A percentile compares a stretch with the other conserved stretches of the same genome.
Evolutionary conservation across 2,797 vertebrate species (phyloP).

Genomic region (Macrochelys suwanniensis): DNA sequence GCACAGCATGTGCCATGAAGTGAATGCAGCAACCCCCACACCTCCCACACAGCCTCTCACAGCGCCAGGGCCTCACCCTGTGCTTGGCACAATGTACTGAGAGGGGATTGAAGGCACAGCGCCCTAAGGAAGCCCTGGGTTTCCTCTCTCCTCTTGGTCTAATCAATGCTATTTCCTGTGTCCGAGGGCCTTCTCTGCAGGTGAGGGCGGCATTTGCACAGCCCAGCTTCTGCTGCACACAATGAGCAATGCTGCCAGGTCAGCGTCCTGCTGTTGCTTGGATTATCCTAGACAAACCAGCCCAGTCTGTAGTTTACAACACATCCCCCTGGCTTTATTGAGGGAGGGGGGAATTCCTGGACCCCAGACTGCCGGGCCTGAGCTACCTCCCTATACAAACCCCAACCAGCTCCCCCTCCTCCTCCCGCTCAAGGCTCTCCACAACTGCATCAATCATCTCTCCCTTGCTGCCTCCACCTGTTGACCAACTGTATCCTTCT

Average conservation of each 20-base stretch:
- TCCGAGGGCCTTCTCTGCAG: not conserved
- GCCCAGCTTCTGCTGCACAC: not conserved
- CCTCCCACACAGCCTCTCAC: not conserved
- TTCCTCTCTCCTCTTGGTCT: not conserved
- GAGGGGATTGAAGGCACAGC: rapidly evolving
- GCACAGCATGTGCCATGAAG: constrained; percentile 12
- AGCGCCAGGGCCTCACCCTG: not conserved
- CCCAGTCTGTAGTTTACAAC: not conserved
- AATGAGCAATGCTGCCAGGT: not conserved
- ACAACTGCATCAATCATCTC: not conserved
- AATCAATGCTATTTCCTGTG: not conserved
- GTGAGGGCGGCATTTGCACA: not conserved
- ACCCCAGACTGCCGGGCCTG: not conserved
- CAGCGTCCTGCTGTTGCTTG: not conserved
- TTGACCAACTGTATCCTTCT: not conserved
- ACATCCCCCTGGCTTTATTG: not conserved
- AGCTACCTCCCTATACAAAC: not conserved
- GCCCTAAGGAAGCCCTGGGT: rapidly evolving
- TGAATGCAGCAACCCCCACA: not conserved
- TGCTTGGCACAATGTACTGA: not conserved
- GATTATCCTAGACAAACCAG: not conserved
- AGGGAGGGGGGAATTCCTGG: not conserved
- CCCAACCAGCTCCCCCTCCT: not conserved
- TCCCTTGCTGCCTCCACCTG: not conserved
- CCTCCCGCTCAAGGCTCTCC: not conserved